Conservation (phyloP, 2,888 invertebrate species). For the Oscheius sp. region DNA sequence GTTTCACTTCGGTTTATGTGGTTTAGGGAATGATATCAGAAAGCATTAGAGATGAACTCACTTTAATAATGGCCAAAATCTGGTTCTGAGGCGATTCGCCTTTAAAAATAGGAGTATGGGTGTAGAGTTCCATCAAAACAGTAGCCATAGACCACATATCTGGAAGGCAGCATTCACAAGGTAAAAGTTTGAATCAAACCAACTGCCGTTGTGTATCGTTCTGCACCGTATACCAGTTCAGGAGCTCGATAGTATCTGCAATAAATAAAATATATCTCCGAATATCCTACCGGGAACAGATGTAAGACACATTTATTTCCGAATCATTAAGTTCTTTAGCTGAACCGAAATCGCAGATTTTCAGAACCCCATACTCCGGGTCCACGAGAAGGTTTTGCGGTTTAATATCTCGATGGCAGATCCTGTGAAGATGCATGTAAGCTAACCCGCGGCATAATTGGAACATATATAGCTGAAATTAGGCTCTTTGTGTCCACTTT, state of each 20-base stretch:
- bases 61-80: slow-evolving; percentile 37
- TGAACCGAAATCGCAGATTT: slow-evolving; percentile 63
- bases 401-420: slow-evolving; percentile 51
- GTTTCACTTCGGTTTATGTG: too few relatives aligned
- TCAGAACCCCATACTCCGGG: slow-evolving; percentile 49
- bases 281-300: slow-evolving; percentile 42
- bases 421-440: slow-evolving; percentile 40
- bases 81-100: slow-evolving; percentile 36
- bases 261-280: not conserved
- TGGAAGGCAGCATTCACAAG: slow-evolving; percentile 2
- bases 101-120: slow-evolving; percentile 33
- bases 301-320: slow-evolving; percentile 48
- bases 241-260: slow-evolving; percentile 61
- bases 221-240: slow-evolving; percentile 53
- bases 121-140: slow-evolving; percentile 50
- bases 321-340: slow-evolving; percentile 47
- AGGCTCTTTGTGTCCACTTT: not conserved
- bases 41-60: not conserved
- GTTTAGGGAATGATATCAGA: not conserved
- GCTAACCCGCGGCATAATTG: slow-evolving; percentile 45
- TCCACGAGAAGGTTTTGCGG: slow-evolving; percentile 58
- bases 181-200: slow-evolving; percentile 13
- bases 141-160: slow-evolving; percentile 55
- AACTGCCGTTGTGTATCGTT: slow-evolving; percentile 35
- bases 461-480: slow-evolving; percentile 38